phyloP scores from a whole-genome alignment of 2,797 vertebrate species.

The Myotis planiceps region DNA sequence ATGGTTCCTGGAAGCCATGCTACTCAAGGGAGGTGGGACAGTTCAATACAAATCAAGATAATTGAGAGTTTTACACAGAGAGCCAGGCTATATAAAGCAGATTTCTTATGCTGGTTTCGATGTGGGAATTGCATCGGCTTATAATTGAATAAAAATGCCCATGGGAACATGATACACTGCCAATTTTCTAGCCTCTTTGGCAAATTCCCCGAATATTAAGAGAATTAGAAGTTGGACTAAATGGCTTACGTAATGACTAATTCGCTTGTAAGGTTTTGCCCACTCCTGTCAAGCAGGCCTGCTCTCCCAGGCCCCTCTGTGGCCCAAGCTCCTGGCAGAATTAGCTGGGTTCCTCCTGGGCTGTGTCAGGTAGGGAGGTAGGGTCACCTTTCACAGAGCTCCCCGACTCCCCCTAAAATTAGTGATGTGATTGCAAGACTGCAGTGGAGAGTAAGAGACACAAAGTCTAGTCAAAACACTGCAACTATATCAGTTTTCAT shows the following conservation, averaged over 20 bases:
- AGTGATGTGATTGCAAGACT: background rate
- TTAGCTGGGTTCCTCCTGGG: background rate
- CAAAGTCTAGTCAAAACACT: background rate
- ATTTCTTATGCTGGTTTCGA: background rate
- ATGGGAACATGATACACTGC: background rate
- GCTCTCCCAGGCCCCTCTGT: background rate
- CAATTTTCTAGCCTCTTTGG: slow-evolving; percentile 52
- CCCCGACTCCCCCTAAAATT: background rate
- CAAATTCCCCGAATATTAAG: slow-evolving; percentile 32
- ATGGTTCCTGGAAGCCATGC: background rate
- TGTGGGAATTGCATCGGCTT: background rate
- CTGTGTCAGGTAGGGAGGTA: background rate
- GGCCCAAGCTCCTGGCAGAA: background rate
- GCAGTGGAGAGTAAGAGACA: background rate
- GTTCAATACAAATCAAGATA: background rate
- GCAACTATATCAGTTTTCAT: background rate
- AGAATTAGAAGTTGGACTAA: slow-evolving; percentile 8
- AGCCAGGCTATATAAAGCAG: background rate
- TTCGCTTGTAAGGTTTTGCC: background rate
- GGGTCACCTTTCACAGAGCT: background rate
- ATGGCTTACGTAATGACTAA: slow-evolving; percentile 36
- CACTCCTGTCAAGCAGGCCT: background rate
- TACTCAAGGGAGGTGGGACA: background rate
- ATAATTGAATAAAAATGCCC: slow-evolving; percentile 56
- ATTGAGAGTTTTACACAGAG: background rate